phyloP scores from a whole-genome alignment of 1,140 invertebrate species.

The Lordiphosa mommai region DNA sequence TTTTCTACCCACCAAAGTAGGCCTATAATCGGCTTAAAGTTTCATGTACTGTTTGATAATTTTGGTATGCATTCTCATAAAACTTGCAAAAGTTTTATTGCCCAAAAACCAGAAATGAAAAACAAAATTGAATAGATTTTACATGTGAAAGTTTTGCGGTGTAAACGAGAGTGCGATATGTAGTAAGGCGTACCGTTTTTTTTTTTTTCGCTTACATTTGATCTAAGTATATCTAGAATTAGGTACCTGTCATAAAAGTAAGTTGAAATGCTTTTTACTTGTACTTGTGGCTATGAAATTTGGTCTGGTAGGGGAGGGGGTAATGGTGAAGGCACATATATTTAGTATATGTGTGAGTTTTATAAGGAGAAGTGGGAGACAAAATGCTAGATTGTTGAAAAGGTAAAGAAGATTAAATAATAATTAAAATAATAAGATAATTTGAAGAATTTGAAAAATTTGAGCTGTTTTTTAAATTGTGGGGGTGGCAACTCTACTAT shows the following conservation, averaged over 20 bases:
- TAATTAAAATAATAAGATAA: no score
- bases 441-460: no score
- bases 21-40: slow-evolving; percentile 14
- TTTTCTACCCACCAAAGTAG: slow-evolving; percentile 4
- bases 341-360: no score
- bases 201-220: slow-evolving; percentile 18
- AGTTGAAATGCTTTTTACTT: slow-evolving; percentile 71
- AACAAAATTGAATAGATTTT: slow-evolving; percentile 28
- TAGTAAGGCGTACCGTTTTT: slow-evolving; percentile 11
- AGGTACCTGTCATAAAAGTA: slow-evolving; percentile 21
- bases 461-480: no score
- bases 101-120: slow-evolving; percentile 5
- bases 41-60: slow-evolving; percentile 19
- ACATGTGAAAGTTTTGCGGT: slow-evolving; percentile 54
- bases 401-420: no score
- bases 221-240: slow-evolving; percentile 22
- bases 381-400: slow-evolving; percentile 5
- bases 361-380: slow-evolving; percentile 1
- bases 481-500: no score
- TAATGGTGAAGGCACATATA: no score
- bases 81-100: slow-evolving; percentile 51
- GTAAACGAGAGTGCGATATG: slow-evolving; percentile 34
- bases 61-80: slow-evolving; percentile 10
- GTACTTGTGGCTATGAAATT: slow-evolving; percentile 52
- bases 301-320: slow-evolving; percentile 6